Evolutionary conservation across 2,797 vertebrate genomes (phyloP).

Genomic region (Sphenodon punctatus): DNA sequence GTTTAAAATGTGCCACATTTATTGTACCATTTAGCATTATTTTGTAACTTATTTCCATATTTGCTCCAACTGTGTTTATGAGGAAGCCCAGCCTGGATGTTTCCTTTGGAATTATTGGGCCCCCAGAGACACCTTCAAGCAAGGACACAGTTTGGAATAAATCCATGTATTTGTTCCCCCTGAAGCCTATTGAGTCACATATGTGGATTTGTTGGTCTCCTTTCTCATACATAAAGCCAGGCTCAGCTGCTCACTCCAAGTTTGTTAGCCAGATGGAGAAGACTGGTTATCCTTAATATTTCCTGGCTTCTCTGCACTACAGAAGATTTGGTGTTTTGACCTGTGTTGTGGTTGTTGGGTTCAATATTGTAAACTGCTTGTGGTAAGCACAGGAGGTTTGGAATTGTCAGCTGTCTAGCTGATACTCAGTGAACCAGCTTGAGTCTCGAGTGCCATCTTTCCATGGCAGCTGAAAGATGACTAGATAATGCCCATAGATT

Average conservation of each 20-base stretch:
- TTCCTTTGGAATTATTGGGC: constrained; percentile 40
- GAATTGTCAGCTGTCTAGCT: constrained; percentile 17
- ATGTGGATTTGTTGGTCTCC: constrained; percentile 26
- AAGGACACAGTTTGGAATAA: constrained; percentile 10
- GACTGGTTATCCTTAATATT: not conserved
- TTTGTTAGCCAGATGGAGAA: not conserved
- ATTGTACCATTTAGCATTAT: not conserved
- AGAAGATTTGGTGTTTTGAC: not conserved
- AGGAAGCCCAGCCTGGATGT: constrained; percentile 19
- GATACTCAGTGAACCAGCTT: constrained; percentile 23
- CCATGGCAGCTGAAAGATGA: constrained; percentile 57
- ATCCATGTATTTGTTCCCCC: not conserved
- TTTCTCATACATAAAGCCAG: constrained; percentile 30
- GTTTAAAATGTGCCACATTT: not conserved
- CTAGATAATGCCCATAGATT: constrained; percentile 26
- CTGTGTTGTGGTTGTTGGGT: not conserved
- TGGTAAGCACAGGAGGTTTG: not conserved
- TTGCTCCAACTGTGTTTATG: not conserved
- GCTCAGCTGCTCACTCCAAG: not conserved
- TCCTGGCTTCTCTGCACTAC: not conserved
- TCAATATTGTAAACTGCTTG: not conserved
- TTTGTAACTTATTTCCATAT: not conserved
- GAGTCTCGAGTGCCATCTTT: constrained; percentile 42
- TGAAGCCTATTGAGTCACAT: constrained; percentile 4
- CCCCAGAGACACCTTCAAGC: not conserved